phyloP scores from a whole-genome alignment of 2,888 invertebrate species.

The Athalia cordata region DNA sequence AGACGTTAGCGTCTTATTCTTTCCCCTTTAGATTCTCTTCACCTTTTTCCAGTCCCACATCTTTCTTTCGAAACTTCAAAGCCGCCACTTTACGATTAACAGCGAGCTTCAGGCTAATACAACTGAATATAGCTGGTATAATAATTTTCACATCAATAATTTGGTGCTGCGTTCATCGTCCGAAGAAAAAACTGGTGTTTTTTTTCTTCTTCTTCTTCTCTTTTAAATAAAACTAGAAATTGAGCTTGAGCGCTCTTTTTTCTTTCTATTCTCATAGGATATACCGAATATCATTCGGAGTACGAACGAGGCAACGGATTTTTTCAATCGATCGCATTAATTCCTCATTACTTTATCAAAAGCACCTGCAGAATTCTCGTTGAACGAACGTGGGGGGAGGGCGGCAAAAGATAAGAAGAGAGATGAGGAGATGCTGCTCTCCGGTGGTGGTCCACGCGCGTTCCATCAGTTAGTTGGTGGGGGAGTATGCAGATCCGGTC shows the following conservation, averaged over 20 bases:
- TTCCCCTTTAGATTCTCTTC: background rate
- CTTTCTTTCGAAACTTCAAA: background rate
- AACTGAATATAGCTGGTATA: too few species aligned
- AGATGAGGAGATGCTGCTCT: slow-evolving; percentile 17
- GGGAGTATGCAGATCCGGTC: slow-evolving; percentile 45
- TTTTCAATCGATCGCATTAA: background rate
- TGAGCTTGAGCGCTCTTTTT: too few species aligned
- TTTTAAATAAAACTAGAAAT: background rate
- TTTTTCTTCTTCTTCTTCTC: too few species aligned
- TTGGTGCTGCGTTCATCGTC: too few species aligned
- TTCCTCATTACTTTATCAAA: background rate
- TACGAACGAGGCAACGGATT: too few species aligned
- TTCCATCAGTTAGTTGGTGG: slow-evolving; percentile 3
- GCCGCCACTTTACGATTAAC: background rate
- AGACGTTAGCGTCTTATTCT: slow-evolving; percentile 45
- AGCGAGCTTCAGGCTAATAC: too few species aligned
- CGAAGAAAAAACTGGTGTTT: too few species aligned
- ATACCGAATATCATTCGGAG: too few species aligned
- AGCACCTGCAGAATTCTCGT: slow-evolving; percentile 37
- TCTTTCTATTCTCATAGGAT: background rate
- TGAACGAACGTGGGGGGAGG: background rate
- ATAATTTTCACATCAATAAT: too few species aligned
- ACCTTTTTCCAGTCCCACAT: background rate
- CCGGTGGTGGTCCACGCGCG: slow-evolving; percentile 43
- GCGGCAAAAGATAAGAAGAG: slow-evolving; percentile 20